phyloP scores from a whole-genome alignment of 1,140 invertebrate species.

The Hylaeus volcanicus region DNA sequence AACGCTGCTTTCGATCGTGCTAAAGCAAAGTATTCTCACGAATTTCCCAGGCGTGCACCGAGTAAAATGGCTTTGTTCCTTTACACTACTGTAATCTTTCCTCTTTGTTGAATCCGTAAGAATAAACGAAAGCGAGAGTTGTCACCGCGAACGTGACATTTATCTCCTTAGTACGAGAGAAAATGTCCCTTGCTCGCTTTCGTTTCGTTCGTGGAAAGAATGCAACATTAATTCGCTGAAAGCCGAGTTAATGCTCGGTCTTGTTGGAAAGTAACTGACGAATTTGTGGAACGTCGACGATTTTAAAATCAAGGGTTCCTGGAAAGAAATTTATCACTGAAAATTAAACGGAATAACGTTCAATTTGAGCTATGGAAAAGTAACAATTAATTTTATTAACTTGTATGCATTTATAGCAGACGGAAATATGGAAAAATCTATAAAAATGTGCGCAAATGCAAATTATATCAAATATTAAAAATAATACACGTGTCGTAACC shows the following conservation, averaged over 20 bases:
- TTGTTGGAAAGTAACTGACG: too few species aligned
- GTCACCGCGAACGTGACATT: conserved; percentile 52
- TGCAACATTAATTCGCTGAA: background rate
- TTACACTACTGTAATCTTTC: background rate
- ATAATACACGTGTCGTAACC: too few species aligned
- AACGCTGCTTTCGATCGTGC: conserved; percentile 45
- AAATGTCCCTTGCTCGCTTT: conserved; percentile 30
- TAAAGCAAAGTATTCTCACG: conserved; percentile 34
- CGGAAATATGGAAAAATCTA: too few species aligned
- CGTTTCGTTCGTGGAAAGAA: conserved; percentile 10
- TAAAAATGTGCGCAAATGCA: too few species aligned
- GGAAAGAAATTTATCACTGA: too few species aligned
- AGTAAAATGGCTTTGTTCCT: conserved; percentile 28
- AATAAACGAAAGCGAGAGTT: conserved; percentile 51
- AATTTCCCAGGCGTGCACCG: conserved; percentile 33
- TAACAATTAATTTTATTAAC: too few species aligned
- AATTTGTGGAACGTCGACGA: too few species aligned
- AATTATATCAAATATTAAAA: too few species aligned
- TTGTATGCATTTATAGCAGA: too few species aligned
- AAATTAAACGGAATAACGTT: too few species aligned
- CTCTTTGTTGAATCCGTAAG: conserved; percentile 47
- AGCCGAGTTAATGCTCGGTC: background rate
- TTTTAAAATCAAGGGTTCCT: too few species aligned
- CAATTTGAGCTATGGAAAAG: too few species aligned
- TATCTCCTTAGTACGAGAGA: conserved; percentile 44